Percentiles rank a stretch among this genome's conserved stretches.
phyloP scores from a whole-genome alignment of 2,888 invertebrate species.

The Drosophila flavopinicola region DNA sequence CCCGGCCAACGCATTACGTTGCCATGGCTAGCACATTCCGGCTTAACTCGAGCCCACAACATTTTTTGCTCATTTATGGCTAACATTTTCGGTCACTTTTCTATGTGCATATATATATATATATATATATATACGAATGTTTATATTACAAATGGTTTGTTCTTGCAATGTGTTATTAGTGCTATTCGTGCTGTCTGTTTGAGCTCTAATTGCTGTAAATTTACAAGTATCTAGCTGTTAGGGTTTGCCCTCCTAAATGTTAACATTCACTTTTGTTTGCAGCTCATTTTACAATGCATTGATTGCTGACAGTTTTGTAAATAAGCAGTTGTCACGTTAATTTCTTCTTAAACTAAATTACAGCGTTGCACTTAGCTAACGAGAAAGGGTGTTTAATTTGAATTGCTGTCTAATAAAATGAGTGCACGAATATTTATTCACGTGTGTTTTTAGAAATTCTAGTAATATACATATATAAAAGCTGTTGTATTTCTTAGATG shows the following conservation, averaged over 20 bases:
- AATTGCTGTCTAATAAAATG: no score
- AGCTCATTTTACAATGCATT: not conserved
- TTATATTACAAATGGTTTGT: conserved; percentile 21
- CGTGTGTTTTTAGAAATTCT: no score
- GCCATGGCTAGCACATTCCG: conserved; percentile 32
- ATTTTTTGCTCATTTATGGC: conserved; percentile 58
- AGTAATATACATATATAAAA: no score
- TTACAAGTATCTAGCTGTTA: not conserved
- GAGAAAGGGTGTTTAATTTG: no score
- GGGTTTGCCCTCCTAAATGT: conserved; percentile 1
- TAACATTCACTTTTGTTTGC: not conserved
- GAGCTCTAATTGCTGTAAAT: conserved; percentile 32
- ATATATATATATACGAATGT: conserved; percentile 32
- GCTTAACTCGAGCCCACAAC: conserved; percentile 42
- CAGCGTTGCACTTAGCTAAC: not conserved
- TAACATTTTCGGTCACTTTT: conserved; percentile 35
- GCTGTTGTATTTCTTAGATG: no score
- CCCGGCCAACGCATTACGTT: conserved; percentile 65
- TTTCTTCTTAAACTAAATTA: not conserved
- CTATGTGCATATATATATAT: conserved; percentile 22
- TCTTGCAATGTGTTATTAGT: conserved; percentile 31
- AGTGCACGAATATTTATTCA: no score
- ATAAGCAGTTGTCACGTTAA: not conserved
- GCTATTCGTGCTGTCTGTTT: conserved; percentile 19
- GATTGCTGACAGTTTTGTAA: not conserved